These are phyloP conservation scores for Chloropsis cyanopogon DNA, from an alignment of 2,113 vertebrate genomes.

Conservation along the genomic window DNA sequence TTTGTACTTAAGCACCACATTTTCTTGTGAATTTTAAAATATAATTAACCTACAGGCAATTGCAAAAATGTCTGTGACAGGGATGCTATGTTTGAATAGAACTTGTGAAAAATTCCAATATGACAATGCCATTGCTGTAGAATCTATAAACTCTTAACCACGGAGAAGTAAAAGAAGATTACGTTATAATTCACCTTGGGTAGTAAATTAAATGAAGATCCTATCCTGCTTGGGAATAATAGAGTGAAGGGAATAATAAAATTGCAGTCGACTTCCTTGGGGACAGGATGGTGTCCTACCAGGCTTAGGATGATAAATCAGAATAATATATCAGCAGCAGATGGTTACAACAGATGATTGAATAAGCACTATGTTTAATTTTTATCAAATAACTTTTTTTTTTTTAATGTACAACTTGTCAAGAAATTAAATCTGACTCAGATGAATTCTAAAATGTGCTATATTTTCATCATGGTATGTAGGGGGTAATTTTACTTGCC, in stretches of 20 bases:
- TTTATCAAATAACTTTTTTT: conserved; percentile 23
- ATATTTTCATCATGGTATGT: conserved; percentile 23
- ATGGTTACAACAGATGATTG: conserved; percentile 55
- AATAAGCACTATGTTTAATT: conserved; percentile 2
- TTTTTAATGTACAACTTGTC: background rate
- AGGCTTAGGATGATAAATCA: conserved; percentile 11
- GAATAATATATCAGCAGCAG: conserved; percentile 48
- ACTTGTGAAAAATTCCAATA: background rate
- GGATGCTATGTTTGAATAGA: background rate
- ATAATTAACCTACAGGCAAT: background rate
- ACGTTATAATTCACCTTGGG: background rate
- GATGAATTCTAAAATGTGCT: conserved; percentile 14
- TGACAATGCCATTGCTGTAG: background rate
- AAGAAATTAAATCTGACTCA: conserved; percentile 40
- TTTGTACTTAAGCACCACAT: background rate
- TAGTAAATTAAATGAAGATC: background rate
- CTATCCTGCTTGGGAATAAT: background rate
- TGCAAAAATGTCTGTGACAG: background rate
- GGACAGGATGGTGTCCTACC: background rate
- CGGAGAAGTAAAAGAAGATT: background rate
- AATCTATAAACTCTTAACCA: background rate
- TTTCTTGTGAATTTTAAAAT: background rate
- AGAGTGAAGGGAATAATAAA: background rate
- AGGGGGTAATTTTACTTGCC: background rate
- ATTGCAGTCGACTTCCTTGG: background rate